Base-by-base conservation (phyloP, 2,797 vertebrate species). In the Macroramphosus scolopax region DNA sequence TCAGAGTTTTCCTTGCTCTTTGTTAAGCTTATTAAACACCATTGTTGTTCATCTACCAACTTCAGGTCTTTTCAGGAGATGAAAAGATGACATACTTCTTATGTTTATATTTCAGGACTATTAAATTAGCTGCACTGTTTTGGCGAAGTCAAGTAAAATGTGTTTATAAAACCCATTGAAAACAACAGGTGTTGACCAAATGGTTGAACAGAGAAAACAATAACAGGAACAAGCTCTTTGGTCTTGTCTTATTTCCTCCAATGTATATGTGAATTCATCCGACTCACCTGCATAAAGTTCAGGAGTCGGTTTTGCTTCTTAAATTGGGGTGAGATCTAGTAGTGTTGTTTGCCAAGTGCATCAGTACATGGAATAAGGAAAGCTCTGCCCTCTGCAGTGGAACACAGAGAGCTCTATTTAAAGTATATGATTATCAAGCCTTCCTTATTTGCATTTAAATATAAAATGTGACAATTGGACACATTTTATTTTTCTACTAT, bases 361-460 rank as follows among this genome's bases (percentile, higher is more conserved):
- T 81, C 49, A 71, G 51, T 66, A 78, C 82, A 83, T 78, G 67
- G 63, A 56, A 68, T 43, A 11, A 68, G 18, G 6, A 46, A 63
- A 51, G 38, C 62, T 46, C 55, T 83, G 77, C 81, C 77, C 84
- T 77, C 62, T 60, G 54, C 67, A 39, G 12, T 39, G 54, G 61
- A 75, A 78, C 16, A 63, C 32, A 15, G 35, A 39, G 28, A 40
- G 29, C 44, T 57, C 16, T 37, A 72, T 80, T 78, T 40, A 70
- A 71, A 62, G 29, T 24, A 41, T 15, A 17, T 44, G 46, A 48
- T 73, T 72, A 77, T 78, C 51, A 66, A 30, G 35, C 17, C 55
- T 66, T 52, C 42, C 28, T 20, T 59, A 18, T 58, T 68, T 55
- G 35, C 33, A 41, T 60, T 72, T 46, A 52, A 45, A 57, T 62